Base-by-base conservation (phyloP, 2,113 vertebrate genomes). In the Scatophagus argus region DNA sequence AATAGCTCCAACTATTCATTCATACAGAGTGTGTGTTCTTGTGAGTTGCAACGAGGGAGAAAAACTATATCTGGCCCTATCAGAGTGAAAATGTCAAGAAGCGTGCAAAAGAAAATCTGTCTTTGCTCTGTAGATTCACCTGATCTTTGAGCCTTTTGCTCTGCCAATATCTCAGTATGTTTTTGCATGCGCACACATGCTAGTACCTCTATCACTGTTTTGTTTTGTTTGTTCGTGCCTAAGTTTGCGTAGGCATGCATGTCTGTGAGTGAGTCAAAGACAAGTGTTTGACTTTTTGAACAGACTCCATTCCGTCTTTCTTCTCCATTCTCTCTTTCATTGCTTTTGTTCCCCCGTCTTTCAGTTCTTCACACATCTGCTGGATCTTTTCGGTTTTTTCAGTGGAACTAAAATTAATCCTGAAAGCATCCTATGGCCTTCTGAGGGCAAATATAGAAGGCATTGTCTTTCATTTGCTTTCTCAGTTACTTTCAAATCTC, bases 111-210 rank as follows among this genome's bases (percentile, higher is more conserved):
- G 82, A 74, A 80, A 85, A 67, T 74, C 56, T 43, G 74, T 61
- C 81, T 87, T 65, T 74, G 78, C 83, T 86, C 44, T 52, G 69
- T 60, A 74, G 72, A 89, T 85, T 81, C 89, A 87, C 88, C 91
- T 87, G 84, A 88, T 90, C 91, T 87, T 81, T 81, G 55, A 87
- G 86, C 87, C 76, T 72, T 89, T 83, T 87, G 63, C 85, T 76
- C 66, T 82, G 77, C 83, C 79, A 80, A 49, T 79, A 79, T 68
- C 52, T 82, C 64, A 38, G 74, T 74, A 49, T 69, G 69, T 49
- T 64, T 59, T n/a, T 82, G 5, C 69, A 8, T 59, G 46, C 27
- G 21, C 8, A 2, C 2, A 3, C 64, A 62, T 59, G 43, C 75
- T 43, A 59, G 49, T 56, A 61, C 81, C 77, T 86, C 84, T 77